Conservation (phyloP, 2,113 vertebrate species). For the Colistium nudipinnis region DNA sequence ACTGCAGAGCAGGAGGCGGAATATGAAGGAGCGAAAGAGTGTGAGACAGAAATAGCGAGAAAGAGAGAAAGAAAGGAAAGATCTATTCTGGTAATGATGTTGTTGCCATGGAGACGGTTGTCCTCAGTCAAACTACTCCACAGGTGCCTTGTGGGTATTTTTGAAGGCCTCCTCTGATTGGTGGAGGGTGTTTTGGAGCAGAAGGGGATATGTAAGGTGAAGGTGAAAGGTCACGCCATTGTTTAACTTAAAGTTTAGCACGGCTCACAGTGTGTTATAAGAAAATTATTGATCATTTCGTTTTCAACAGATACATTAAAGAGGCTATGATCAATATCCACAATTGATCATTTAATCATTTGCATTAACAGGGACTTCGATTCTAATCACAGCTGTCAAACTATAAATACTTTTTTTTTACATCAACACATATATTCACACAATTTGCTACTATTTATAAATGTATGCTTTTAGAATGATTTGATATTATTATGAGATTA, state of each 20-base stretch:
- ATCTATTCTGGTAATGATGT: slow-evolving; percentile 75
- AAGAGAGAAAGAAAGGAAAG: slow-evolving; percentile 50
- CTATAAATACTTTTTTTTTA: too few relatives aligned
- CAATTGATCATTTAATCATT: background rate
- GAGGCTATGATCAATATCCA: too few relatives aligned
- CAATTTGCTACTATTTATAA: too few relatives aligned
- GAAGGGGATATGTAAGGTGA: slow-evolving; percentile 36
- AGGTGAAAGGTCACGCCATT: slow-evolving; percentile 51
- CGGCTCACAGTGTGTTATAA: background rate
- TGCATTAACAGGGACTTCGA: too few relatives aligned
- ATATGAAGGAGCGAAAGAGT: slow-evolving; percentile 30
- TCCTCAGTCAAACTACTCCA: slow-evolving; percentile 64
- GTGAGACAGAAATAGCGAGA: slow-evolving; percentile 55
- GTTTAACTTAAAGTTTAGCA: background rate
- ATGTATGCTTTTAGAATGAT: too few relatives aligned
- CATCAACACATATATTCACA: too few relatives aligned
- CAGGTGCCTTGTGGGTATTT: slow-evolving; percentile 67
- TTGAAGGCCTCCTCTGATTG: slow-evolving; percentile 55
- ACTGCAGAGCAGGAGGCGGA: slow-evolving; percentile 9
- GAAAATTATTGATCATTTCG: background rate
- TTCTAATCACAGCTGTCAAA: too few relatives aligned
- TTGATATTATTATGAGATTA: too few relatives aligned
- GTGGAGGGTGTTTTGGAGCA: slow-evolving; percentile 23
- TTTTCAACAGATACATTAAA: background rate
- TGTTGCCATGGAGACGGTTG: slow-evolving; percentile 73